Evolutionary conservation across 1,140 invertebrate species (phyloP).

Genomic region (Eurosta solidaginis): DNA sequence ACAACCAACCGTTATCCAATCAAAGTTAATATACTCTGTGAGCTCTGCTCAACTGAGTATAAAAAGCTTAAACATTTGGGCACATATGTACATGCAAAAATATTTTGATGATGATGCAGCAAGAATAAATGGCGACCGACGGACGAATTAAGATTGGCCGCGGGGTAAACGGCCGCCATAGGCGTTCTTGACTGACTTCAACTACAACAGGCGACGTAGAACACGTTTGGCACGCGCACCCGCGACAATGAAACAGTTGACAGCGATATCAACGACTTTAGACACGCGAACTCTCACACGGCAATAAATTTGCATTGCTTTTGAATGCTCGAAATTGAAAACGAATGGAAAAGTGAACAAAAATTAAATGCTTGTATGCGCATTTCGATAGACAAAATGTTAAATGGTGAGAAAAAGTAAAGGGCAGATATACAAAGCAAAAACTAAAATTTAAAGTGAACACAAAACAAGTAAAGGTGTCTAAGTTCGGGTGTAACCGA

Average conservation of each 20-base stretch:
- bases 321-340: slow-evolving; percentile 17
- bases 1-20: too few relatives aligned
- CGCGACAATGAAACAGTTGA: slow-evolving; percentile 21
- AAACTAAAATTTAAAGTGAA: not conserved
- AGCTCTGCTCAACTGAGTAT: too few relatives aligned
- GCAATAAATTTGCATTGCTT: not conserved
- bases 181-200: not conserved
- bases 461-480: not conserved
- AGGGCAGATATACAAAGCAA: not conserved
- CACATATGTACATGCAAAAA: not conserved
- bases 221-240: not conserved
- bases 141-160: too few relatives aligned
- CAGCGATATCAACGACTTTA: not conserved
- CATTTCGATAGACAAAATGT: slow-evolving; percentile 3
- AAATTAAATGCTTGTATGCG: too few relatives aligned
- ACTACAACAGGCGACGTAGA: not conserved
- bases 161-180: too few relatives aligned
- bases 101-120: too few relatives aligned
- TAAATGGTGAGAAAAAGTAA: not conserved
- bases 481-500: not conserved
- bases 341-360: slow-evolving; percentile 18
- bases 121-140: not conserved
- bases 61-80: not conserved
- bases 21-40: too few relatives aligned
- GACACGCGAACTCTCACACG: slow-evolving; percentile 18